A percentile compares a stretch with the other conserved stretches of the same genome.
These are phyloP conservation scores for Regulus satrapa DNA, from an alignment of 2,113 vertebrate species.

Conservation along the genomic window DNA sequence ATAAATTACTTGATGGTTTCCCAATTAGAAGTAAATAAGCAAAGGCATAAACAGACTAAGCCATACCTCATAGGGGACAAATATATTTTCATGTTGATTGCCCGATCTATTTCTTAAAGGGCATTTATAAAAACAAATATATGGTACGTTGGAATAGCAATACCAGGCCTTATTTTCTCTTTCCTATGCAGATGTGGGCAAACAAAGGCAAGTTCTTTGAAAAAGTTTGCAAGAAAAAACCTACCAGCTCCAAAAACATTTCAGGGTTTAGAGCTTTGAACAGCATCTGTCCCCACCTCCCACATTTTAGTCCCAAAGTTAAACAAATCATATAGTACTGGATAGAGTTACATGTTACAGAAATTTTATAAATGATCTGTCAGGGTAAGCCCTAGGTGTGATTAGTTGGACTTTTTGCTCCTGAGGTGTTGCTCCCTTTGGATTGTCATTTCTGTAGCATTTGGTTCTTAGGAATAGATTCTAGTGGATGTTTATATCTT, in stretches of 20 bases:
- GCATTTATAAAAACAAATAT: background rate
- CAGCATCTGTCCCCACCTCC: slow-evolving; percentile 29
- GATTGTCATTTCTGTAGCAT: background rate
- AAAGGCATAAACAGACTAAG: background rate
- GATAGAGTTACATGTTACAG: slow-evolving; percentile 44
- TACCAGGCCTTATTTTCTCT: background rate
- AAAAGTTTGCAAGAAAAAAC: background rate
- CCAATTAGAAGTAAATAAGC: background rate
- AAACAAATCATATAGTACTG: slow-evolving; percentile 55
- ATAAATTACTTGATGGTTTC: background rate
- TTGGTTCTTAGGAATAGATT: background rate
- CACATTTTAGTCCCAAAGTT: slow-evolving; percentile 31
- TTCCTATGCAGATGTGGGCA: background rate
- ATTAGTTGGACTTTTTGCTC: background rate
- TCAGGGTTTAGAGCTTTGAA: slow-evolving; percentile 1
- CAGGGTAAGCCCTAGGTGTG: slow-evolving; percentile 4
- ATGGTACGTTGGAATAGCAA: background rate
- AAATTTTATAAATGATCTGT: slow-evolving; percentile 56
- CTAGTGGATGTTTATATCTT: background rate
- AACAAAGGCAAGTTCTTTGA: background rate
- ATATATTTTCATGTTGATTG: background rate
- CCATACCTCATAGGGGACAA: background rate
- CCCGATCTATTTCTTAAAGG: background rate
- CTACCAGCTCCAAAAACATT: background rate
- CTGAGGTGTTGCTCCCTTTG: slow-evolving; percentile 4